Percentiles rank a stretch among this genome's conserved stretches.
Conservation (phyloP, 2,797 vertebrate genomes). For the Steatocranus sp. region DNA sequence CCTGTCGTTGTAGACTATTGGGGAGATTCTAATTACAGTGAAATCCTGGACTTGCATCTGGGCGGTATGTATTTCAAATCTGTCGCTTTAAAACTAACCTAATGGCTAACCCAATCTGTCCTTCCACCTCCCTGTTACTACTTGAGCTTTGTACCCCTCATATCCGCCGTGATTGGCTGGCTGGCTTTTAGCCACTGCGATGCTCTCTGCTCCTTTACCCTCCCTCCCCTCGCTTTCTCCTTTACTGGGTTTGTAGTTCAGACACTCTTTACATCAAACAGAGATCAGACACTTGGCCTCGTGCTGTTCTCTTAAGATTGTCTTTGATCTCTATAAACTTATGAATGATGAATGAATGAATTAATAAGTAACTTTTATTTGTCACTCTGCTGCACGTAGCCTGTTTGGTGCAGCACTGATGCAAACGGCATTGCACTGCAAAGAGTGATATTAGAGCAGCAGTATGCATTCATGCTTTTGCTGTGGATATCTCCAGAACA, state of each 20-base stretch:
- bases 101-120: slow-evolving; percentile 81
- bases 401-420: not conserved
- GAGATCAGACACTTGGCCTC: slow-evolving; percentile 43
- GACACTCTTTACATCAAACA: slow-evolving; percentile 41
- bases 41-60: slow-evolving; percentile 99
- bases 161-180: slow-evolving; percentile 9
- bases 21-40: slow-evolving; percentile 99
- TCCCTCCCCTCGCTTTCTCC: not conserved
- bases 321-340: slow-evolving; percentile 49
- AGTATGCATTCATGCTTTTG: not conserved
- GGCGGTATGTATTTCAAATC: slow-evolving; percentile 99
- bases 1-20: slow-evolving; percentile 99
- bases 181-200: slow-evolving; percentile 36
- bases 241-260: slow-evolving; percentile 30
- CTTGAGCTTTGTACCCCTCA: slow-evolving; percentile 47
- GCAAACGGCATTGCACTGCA: not conserved
- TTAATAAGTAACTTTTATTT: slow-evolving; percentile 38
- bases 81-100: slow-evolving; percentile 79
- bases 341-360: slow-evolving; percentile 42
- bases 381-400: not conserved
- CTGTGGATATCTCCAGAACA: not conserved
- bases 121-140: slow-evolving; percentile 7
- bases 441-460: not conserved
- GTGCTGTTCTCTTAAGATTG: slow-evolving; percentile 31
- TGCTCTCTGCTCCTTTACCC: slow-evolving; percentile 6